Conservation (phyloP, 2,797 vertebrate species). For the Pseudomugil tenellus region DNA sequence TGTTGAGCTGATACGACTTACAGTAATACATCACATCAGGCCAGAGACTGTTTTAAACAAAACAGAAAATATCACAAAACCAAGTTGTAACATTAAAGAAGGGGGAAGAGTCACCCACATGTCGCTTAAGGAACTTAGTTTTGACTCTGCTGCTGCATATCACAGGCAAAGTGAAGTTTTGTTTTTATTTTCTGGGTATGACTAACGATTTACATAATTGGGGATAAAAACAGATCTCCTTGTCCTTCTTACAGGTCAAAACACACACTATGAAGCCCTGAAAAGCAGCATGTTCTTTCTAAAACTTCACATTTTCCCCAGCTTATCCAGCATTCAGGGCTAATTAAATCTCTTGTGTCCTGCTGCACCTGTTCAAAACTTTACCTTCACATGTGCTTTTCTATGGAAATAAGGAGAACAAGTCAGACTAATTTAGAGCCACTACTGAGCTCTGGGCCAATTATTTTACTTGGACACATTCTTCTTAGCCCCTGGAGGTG, state of each 20-base stretch:
- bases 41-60: conserved; percentile 68
- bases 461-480: conserved; percentile 74
- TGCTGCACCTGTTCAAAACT: conserved; percentile 52
- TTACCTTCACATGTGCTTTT: conserved; percentile 37
- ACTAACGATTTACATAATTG: conserved; percentile 40
- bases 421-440: conserved; percentile 58
- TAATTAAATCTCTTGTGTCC: conserved; percentile 69
- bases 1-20: conserved; percentile 63
- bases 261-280: conserved; percentile 25
- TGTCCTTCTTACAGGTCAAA: conserved; percentile 38
- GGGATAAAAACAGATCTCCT: conserved; percentile 35
- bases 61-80: conserved; percentile 74
- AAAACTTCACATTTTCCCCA: conserved; percentile 30
- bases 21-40: conserved; percentile 72
- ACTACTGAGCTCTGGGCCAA: conserved; percentile 67
- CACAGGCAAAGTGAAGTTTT: conserved; percentile 34
- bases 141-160: conserved; percentile 53
- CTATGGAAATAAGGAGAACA: conserved; percentile 39
- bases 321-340: conserved; percentile 45
- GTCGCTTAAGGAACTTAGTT: conserved; percentile 25
- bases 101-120: conserved; percentile 10
- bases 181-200: conserved; percentile 34
- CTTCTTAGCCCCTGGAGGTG: conserved; percentile 46
- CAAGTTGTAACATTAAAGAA: conserved; percentile 55
- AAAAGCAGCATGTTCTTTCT: conserved; percentile 22